Evolutionary conservation across 2,888 invertebrate species (phyloP).

Genomic region (Tigriopus californicus): DNA sequence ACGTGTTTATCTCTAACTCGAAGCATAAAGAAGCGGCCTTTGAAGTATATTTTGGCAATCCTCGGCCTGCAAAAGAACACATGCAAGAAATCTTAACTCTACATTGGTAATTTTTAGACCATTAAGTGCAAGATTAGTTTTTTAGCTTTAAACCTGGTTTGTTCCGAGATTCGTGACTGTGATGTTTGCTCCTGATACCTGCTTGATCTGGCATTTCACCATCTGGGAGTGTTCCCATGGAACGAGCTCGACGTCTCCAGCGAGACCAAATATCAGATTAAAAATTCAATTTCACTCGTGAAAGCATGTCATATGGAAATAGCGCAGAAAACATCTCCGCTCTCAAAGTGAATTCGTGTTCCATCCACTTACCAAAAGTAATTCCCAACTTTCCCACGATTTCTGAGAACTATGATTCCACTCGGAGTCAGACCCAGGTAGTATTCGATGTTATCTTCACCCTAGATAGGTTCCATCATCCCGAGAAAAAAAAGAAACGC

Average conservation of each 20-base stretch:
- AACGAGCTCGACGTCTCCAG: neutral
- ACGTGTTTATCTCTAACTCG: constrained; percentile 90
- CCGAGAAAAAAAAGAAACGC: neutral
- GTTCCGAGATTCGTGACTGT: neutral
- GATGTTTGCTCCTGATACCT: neutral
- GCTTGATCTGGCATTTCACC: neutral
- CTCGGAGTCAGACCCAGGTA: constrained; percentile 87
- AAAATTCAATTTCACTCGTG: neutral
- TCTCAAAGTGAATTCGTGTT: neutral
- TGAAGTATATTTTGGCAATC: constrained; percentile 87
- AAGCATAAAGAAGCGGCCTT: constrained; percentile 89
- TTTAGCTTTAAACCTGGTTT: neutral
- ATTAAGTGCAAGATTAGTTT: neutral
- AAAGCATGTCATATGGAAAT: neutral
- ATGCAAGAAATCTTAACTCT: neutral
- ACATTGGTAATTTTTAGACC: too few relatives aligned
- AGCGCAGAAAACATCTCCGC: neutral
- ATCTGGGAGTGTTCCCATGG: neutral
- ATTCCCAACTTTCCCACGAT: constrained; percentile 88
- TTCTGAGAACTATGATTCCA: constrained; percentile 78
- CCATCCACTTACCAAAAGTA: constrained; percentile 62
- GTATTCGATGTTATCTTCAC: constrained; percentile 89
- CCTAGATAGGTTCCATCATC: constrained; percentile 36
- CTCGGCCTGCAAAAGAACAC: constrained; percentile 41
- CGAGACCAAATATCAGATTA: neutral